Evolutionary conservation across 1,140 invertebrate species (phyloP), one percentile per base, ranked within the genome.

Genomic region (Achatina immaculata): DNA sequence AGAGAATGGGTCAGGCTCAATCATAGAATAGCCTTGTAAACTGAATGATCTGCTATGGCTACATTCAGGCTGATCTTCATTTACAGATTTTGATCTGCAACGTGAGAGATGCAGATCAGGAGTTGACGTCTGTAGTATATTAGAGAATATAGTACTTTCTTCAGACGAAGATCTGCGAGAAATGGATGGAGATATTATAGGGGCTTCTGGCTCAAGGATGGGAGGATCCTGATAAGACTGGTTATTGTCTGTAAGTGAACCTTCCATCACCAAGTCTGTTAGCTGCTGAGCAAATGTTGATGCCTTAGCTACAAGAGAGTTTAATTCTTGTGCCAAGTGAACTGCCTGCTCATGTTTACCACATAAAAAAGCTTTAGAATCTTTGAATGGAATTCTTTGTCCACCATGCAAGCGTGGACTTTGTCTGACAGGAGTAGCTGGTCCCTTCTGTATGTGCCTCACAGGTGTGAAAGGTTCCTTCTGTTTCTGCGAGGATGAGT

Each of bases 161-260:
- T 80, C 78, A 16, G 28, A 40, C 19, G 78, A 80, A 16, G 78
- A 80, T n/a, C 68, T 31, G n/a, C 66, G 34, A 24, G 78, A 80
- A 28, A 69, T 28, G 36, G 78, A 71, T 36, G 82, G 74, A 45
- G 82, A 73, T n/a, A 83, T 66, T 36, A 78, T 78, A 11, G 82
- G 82, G 0, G 72, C 72, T 66, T 83, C 74, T 38, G 74, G 82
- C 51, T 83, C 82, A 55, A 83, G 75, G 0, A 83, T 75, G 24
- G 82, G 82, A 31, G 82, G 82, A 40, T 83, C 82, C 31, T 62
- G 72, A 31, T 74, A 83, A 28, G 65, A 78, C 51, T 83, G 78
- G 36, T 68, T 76, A 9, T 66, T n/a, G 45, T 69, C 78, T 31
- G 40, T 55, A 14, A 48, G 28, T 31, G 66, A 71, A 66, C 38